A percentile compares a stretch with the other conserved stretches of the same genome.
These are phyloP conservation scores for Drosophila pallidifrons DNA, from an alignment of 1,140 invertebrate genomes.

Conservation along the genomic window DNA sequence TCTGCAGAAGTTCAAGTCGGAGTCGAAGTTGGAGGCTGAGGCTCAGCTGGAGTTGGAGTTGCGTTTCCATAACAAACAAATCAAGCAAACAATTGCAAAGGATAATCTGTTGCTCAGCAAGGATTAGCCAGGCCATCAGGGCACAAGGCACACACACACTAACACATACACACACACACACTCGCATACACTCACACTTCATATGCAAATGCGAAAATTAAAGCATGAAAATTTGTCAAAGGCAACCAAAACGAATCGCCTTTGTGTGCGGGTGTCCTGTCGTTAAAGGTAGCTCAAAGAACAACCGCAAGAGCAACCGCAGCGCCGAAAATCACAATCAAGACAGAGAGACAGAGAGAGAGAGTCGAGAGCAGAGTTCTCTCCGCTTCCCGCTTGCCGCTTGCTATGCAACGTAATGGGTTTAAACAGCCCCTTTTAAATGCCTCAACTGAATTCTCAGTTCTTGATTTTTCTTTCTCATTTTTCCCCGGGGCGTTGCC, in stretches of 20 bases:
- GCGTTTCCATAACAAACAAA: constrained; percentile 72
- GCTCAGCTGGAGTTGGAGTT: constrained; percentile 17
- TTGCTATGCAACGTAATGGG: constrained; percentile 66
- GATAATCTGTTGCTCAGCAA: constrained; percentile 82
- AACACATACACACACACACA: background rate
- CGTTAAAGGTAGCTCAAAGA: constrained; percentile 39
- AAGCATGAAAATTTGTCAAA: constrained; percentile 77
- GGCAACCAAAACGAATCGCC: constrained; percentile 45
- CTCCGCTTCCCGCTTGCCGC: constrained; percentile 40
- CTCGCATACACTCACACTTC: constrained; percentile 6
- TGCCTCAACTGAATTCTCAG: background rate
- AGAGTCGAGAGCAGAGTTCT: background rate
- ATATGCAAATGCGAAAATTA: constrained; percentile 79
- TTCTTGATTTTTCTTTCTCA: constrained; percentile 7
- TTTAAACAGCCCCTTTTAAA: constrained; percentile 74
- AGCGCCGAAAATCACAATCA: constrained; percentile 43
- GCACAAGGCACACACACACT: constrained; percentile 22
- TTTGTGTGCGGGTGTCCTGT: constrained; percentile 26
- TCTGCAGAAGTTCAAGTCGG: constrained; percentile 22
- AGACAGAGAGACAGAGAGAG: background rate
- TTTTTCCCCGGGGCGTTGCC: constrained; percentile 50
- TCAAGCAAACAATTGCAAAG: constrained; percentile 80
- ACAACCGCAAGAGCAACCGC: constrained; percentile 68
- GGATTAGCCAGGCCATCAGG: constrained; percentile 61
- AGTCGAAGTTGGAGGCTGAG: constrained; percentile 2